Evolutionary conservation across 92 coral and sea anemone species (phyloP), one percentile per base, ranked within the genome.

Genomic region (Bergia sp.): DNA sequence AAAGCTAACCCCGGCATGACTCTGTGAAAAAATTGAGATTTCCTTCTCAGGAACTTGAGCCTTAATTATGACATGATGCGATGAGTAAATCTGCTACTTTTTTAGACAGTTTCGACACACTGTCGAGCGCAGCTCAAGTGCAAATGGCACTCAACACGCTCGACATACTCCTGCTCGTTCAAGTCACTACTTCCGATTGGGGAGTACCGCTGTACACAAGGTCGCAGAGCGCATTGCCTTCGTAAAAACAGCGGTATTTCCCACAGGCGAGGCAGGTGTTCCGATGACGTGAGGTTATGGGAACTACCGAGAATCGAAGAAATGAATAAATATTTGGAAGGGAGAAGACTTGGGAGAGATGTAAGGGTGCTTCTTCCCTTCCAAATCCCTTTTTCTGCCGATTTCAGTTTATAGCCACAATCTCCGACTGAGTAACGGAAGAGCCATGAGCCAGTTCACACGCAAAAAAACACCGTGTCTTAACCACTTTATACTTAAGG

Each of bases 1-100:
- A 95, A 88, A 29, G 94, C 89, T 23, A 95, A 42, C 76, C 92
- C 94, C 86, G 92, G 90, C 94, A 95, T 93, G 79, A 64, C 90
- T 91, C 88, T 82, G 83, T 61, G 69, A 13, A 69, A 84, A 58
- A 71, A 16, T 29, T 29, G 37, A 44, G 12, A 84, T 36, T 20
- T 82, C 55, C 86, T 40, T 5, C 36, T 64, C n/a, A 82, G 86
- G 55, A 82, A 5, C 12, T 73, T 49, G 50, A 29, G 10, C 49
- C 37, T 41, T 39, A 16, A 40, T 23, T 38, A 41, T 76, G 21
- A 76, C 80, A 76, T 76, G 80, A 76, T 41, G 80, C 23, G 45
- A 39, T 76, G 18, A 15, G 13, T 5, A 47, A 47, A 47, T 53
- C 2, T 53, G 0, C 58, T 53, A 38, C 29, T 37, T 76, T 21